Evolutionary conservation across 2,888 invertebrate species (phyloP).

Genomic region (Drosophila conformis): DNA sequence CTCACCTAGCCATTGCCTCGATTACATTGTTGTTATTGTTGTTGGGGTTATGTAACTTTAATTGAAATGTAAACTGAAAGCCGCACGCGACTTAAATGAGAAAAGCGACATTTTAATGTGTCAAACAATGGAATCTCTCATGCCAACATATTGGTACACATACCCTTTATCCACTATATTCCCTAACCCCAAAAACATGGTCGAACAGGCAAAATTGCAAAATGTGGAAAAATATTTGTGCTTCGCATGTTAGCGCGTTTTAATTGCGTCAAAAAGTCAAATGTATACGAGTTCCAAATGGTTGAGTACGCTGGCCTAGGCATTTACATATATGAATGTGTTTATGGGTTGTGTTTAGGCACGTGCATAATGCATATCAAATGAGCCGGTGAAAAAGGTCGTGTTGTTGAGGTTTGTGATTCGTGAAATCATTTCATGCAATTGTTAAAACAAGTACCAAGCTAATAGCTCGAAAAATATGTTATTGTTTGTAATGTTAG

Average conservation of each 20-base stretch:
- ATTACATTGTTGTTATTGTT: slow-evolving; percentile 55
- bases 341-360: slow-evolving; percentile 62
- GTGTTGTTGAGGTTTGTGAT: slow-evolving; percentile 30
- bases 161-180: not conserved
- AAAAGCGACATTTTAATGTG: slow-evolving; percentile 72
- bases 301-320: slow-evolving; percentile 24
- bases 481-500: not conserved
- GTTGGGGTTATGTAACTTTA: slow-evolving; percentile 76
- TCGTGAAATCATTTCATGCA: slow-evolving; percentile 37
- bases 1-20: not conserved
- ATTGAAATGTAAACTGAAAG: slow-evolving; percentile 78
- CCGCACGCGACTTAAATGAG: slow-evolving; percentile 73
- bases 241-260: slow-evolving; percentile 57
- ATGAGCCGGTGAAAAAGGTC: slow-evolving; percentile 49
- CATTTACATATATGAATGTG: slow-evolving; percentile 54
- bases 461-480: slow-evolving; percentile 21
- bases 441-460: slow-evolving; percentile 20
- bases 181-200: no score
- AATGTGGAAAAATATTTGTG: slow-evolving; percentile 41
- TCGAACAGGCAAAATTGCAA: slow-evolving; percentile 26
- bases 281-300: slow-evolving; percentile 42
- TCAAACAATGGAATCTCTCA: slow-evolving; percentile 56
- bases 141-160: slow-evolving; percentile 5
- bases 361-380: slow-evolving; percentile 67
- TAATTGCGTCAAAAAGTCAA: slow-evolving; percentile 77